Base-by-base conservation (phyloP, 2,888 invertebrate genomes). In the Sympetrum striolatum region DNA sequence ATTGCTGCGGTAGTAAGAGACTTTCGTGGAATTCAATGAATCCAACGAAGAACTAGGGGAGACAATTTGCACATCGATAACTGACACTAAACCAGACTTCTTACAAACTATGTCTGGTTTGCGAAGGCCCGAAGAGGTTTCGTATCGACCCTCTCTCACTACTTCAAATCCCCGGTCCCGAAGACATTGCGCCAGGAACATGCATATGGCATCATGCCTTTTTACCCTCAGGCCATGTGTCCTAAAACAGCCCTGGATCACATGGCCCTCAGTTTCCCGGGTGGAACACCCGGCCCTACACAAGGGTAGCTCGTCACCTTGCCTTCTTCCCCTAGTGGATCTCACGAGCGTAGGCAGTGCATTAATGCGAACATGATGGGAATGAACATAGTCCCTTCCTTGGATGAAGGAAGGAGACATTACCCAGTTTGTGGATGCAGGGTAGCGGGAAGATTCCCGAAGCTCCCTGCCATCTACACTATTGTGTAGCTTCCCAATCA, bases 161-260 rank as follows among this genome's bases (percentile, higher is more conserved):
- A 80, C 80, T 15, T 12, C 35, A 25, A 8, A 35, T 12, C 12
- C 39, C 39, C 18, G 10, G 4, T 39, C 18, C 12, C 3, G 2
- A 12, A 8, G 39, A 39, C n/a, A 1, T 2, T 6, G 22, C n/a
- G 44, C n/a, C 15, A 44, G n/a, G 2, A 3, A n/a, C n/a, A n/a
- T n/a, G n/a, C n/a, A n/a, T n/a, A n/a, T n/a, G n/a, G 80, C 80
- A 15, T 93, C 93, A 91, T 93, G 93, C 1, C 93, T 93, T 73
- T 93, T 81, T 81, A 91, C n/a, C n/a, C n/a, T n/a, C n/a, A 91
- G 91, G n/a, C n/a, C n/a, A n/a, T n/a, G n/a, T n/a, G n/a, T n/a
- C n/a, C n/a, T n/a, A n/a, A n/a, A n/a, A n/a, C 93, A 93, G 39
- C 90, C 90, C 90, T 94, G 93, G 64, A 93, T 92, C 25, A 92